Base-by-base conservation (phyloP, 1,140 invertebrate genomes). In the Bombus turneri region DNA sequence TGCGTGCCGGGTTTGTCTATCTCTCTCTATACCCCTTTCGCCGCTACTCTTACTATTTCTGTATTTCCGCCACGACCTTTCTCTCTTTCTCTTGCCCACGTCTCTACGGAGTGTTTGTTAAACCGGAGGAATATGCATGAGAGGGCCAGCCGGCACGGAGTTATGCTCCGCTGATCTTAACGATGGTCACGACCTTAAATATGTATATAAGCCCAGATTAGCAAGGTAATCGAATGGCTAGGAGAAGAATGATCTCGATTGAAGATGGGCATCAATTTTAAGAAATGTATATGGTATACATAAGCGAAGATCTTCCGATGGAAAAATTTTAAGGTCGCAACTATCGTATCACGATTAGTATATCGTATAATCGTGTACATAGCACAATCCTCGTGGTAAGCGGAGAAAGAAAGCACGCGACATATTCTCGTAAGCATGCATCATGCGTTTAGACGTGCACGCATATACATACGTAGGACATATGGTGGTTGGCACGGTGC, bases 391-490 rank as follows among this genome's bases (percentile, higher is more conserved):
- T 41, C 5, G 22, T n/a, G 12, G 34, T 22, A 31, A 59, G 3
- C 41, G 18, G 4, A 22, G 34, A 69, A 57, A 89, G 85, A 85
- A 83, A 90, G 72, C 79, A 43, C n/a, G 71, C 71, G 83, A 76
- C 86, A 91, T 89, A 87, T 88, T 85, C 89, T 85, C 83, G 82
- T 66, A 71, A 81, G 86, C 80, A 86, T 78, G 86, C 83, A 76
- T 86, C 83, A 86, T 72, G 72, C 72, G 68, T 83, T 71, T 86
- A 83, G 75, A 85, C 84, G 73, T 74, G 84, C 90, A 92, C 86
- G 89, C 90, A 86, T 93, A 93, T 94, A 95, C 94, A 92, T 93
- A 95, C 95, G 92, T 93, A 93, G 91, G 94, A 94, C 95, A 95
- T 95, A 95, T 95, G 95, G 95, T 95, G 91, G 92, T 94, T 95